Evolutionary conservation across 2,888 invertebrate genomes (phyloP), one percentile per base, ranked within the genome.

Genomic region (Idaea straminata): DNA sequence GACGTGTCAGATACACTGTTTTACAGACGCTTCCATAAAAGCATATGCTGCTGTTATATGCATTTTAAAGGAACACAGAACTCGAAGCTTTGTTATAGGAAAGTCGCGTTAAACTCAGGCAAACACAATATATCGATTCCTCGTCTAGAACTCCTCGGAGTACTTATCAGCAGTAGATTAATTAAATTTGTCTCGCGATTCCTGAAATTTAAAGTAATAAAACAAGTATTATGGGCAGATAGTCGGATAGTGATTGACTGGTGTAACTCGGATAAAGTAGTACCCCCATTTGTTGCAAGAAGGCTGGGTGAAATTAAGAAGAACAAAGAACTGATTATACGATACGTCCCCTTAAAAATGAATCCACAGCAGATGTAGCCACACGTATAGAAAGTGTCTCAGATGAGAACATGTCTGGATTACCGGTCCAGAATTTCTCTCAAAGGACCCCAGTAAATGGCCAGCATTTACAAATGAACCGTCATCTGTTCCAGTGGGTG

Each of bases 61-160:
- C 35, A 13, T 57, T 57, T 6, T 10, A 15, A n/a, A 5, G 1
- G n/a, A 15, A 15, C n/a, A 58, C 5, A 15, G 15, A 15, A 58
- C 1, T 58, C n/a, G 4, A 5, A 58, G 15, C n/a, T 71, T 72
- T 63, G 62, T 72, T 59, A 72, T 71, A 62, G 71, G 66, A 58
- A 71, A 71, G 16, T 66, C 67, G 13, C 64, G 69, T 60, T 69
- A 63, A 68, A 64, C 57, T 65, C 64, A 59, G 64, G 65, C 38
- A 58, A 72, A 61, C n/a, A 35, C 59, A 63, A 69, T 64, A 61
- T 68, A 35, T 15, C 57, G 64, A 66, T 58, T 58, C 58, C 58
- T 5, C n/a, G 58, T 5, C 15, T 58, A 15, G 58, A 58, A 58
- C 61, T 69, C 25, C 25, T 69, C 15, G 66, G 61, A 58, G 64